Base-by-base conservation (phyloP, 2,113 vertebrate genomes). In the Apteryx owenii region DNA sequence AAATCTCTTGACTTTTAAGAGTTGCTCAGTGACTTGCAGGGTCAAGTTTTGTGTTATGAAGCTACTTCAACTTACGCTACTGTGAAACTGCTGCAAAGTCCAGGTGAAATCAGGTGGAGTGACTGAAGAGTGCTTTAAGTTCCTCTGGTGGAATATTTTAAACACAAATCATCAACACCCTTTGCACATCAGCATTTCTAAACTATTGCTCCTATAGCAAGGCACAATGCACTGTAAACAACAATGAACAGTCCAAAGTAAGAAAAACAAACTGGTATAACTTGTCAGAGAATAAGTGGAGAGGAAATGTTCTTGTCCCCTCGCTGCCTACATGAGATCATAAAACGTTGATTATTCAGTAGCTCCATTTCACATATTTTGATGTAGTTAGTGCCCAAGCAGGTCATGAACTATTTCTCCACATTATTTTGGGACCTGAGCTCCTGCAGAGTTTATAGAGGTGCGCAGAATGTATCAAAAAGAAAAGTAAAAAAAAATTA, bases 151-250 rank as follows among this genome's bases (percentile, higher is more conserved):
- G 15, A 21, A 44, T 36, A 36, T 15, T 31, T 18, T 61, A 53
- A 61, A 38, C 33, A 38, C 16, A 18, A 33, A 26, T 1, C 25
- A 44, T 16, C 48, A 5, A 17, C 54, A 70, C 23, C 12, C 6
- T 10, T n/a, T 7, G 2, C 46, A 7, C 2, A 1, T 44, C 8
- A 11, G 33, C 1, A 0, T 48, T 48, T 22, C 75, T 12, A 8
- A 31, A 31, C 25, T 12, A 20, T 25, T 8, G 4, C 58, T 26
- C 50, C 4, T 5, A 28, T 14, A 60, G 20, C 18, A 9, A 77
- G 36, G 58, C 40, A 33, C 2, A 4, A 10, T 31, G 7, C 4
- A 0, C 31, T 22, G 51, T 15, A 17, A 51, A 51, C 2, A 46
- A 10, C 38, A 6, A 9, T 3, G 53, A 25, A 28, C 76, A 14